Evolutionary conservation across 2,888 invertebrate species (phyloP).

Genomic region (Brachycybe producta): DNA sequence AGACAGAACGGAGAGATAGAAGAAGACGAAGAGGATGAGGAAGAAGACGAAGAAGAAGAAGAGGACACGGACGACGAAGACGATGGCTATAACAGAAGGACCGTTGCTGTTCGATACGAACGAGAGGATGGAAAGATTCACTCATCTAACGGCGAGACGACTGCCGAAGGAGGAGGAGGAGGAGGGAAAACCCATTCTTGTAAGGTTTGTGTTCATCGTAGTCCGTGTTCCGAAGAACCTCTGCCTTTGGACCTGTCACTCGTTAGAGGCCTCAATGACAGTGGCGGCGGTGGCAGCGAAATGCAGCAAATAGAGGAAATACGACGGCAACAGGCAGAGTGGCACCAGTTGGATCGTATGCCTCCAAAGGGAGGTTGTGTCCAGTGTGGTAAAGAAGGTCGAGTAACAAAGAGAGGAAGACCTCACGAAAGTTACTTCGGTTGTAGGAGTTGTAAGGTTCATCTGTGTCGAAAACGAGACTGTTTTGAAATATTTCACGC

Average conservation of each 20-base stretch:
- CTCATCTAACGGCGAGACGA: not conserved
- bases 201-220: not conserved
- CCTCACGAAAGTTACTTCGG: constrained; percentile 22
- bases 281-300: constrained; percentile 2
- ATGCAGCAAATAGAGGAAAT: not conserved
- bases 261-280: constrained; percentile 5
- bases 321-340: not conserved
- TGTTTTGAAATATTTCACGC: constrained; percentile 19
- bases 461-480: constrained; percentile 19
- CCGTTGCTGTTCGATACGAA: too few species aligned
- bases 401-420: constrained; percentile 20
- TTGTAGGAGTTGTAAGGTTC: constrained; percentile 17
- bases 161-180: not conserved
- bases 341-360: constrained; percentile 19
- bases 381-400: constrained; percentile 21
- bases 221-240: not conserved
- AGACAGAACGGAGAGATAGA: not conserved
- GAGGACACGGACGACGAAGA: constrained; percentile 13
- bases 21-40: constrained; percentile 14
- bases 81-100: not conserved
- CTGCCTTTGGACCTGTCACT: constrained; percentile 10
- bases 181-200: not conserved
- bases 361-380: constrained; percentile 22
- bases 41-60: constrained; percentile 7
- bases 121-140: not conserved